These are phyloP conservation scores for Labroides dimidiatus DNA, from an alignment of 2,797 vertebrate genomes.

Conservation along the genomic window DNA sequence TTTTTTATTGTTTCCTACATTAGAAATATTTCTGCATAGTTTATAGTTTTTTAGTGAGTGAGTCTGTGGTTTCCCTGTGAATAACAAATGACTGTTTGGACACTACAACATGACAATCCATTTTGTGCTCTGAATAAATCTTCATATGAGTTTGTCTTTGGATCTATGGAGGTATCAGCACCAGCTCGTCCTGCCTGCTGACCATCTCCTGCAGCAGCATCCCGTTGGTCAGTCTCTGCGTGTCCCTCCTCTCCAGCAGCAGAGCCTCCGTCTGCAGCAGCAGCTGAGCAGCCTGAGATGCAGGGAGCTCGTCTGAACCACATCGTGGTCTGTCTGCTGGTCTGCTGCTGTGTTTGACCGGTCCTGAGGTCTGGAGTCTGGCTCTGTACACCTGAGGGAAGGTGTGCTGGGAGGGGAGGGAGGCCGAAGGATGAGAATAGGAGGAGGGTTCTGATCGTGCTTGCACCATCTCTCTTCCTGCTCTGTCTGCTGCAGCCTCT, in stretches of 20 bases:
- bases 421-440: neutral
- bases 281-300: constrained; percentile 14
- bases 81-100: no score
- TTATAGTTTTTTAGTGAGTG: no score
- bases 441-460: neutral
- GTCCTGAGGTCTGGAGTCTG: constrained; percentile 32
- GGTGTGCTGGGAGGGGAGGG: constrained; percentile 1
- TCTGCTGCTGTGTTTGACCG: neutral
- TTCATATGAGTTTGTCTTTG: neutral
- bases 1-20: no score
- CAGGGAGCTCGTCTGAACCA: constrained; percentile 9
- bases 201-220: constrained; percentile 63
- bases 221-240: constrained; percentile 53
- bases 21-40: no score
- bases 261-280: constrained; percentile 46
- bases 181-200: constrained; percentile 44
- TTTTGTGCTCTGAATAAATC: neutral
- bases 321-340: neutral
- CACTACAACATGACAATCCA: neutral
- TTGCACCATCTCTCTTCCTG: neutral
- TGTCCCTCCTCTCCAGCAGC: constrained; percentile 56
- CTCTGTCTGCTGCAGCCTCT: neutral
- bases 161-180: constrained; percentile 65
- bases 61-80: no score
- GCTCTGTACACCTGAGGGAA: constrained; percentile 34